Evolutionary conservation across 2,797 vertebrate species (phyloP).

Genomic region (Thamnophis elegans): DNA sequence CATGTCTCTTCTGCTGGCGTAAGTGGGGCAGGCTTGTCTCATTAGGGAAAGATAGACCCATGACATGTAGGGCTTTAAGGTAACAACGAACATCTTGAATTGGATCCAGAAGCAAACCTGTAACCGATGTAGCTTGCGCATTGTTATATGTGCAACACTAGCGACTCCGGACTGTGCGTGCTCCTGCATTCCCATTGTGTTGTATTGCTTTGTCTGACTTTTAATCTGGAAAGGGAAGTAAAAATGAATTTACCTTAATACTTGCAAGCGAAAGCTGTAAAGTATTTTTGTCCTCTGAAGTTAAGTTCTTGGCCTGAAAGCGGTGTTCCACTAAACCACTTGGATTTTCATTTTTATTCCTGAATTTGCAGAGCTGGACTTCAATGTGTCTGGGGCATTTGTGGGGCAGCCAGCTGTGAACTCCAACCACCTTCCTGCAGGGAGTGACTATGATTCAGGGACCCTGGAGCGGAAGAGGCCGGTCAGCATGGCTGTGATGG

Average conservation of each 20-base stretch:
- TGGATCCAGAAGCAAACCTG: neutral
- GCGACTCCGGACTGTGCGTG: neutral
- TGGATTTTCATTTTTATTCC: neutral
- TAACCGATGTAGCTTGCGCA: neutral
- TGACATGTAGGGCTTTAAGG: neutral
- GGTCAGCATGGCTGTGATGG: conserved; percentile 86
- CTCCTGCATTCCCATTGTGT: neutral
- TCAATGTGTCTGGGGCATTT: conserved; percentile 95
- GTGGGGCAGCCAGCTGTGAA: conserved; percentile 80
- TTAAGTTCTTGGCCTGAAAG: neutral
- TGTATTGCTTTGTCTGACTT: neutral
- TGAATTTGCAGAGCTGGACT: conserved; percentile 84
- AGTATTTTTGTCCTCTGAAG: neutral
- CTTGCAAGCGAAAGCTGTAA: neutral
- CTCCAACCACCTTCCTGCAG: conserved; percentile 83
- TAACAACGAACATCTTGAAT: neutral
- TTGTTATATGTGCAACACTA: neutral
- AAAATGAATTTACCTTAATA: neutral
- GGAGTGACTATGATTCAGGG: conserved; percentile 80
- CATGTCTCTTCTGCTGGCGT: neutral
- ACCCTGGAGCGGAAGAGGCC: conserved; percentile 91
- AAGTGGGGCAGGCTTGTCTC: neutral
- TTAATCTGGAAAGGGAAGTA: neutral
- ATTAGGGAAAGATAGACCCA: neutral
- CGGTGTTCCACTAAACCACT: neutral